These are phyloP conservation scores for Drosophila insularis DNA, from an alignment of 1,140 invertebrate genomes.

Conservation along the genomic window DNA sequence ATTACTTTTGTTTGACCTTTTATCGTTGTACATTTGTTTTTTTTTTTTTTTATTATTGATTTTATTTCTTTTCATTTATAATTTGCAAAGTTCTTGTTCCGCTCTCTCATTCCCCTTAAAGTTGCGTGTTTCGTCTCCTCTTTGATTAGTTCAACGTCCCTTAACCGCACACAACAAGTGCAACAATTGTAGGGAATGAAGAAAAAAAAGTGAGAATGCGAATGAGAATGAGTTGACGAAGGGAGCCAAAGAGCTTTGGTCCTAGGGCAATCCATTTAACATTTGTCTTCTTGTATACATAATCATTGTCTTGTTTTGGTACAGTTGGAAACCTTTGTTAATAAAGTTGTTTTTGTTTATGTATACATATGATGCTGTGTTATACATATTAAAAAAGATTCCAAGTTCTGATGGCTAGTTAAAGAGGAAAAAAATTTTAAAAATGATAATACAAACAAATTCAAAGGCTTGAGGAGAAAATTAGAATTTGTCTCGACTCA, in stretches of 20 bases:
- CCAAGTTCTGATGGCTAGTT: too few relatives aligned
- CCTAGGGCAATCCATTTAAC: conserved; percentile 58
- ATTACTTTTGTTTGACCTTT: conserved; percentile 64
- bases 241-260: conserved; percentile 22
- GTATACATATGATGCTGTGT: too few relatives aligned
- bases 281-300: conserved; percentile 26
- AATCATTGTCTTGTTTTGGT: conserved; percentile 17
- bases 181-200: conserved; percentile 52
- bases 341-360: not conserved
- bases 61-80: conserved; percentile 23
- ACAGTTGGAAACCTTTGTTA: conserved; percentile 46
- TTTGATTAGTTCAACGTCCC: conserved; percentile 66
- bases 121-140: conserved; percentile 39
- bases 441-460: not conserved
- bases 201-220: conserved; percentile 37
- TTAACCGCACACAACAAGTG: conserved; percentile 72
- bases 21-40: conserved; percentile 22
- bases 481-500: not conserved
- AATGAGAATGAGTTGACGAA: conserved; percentile 26
- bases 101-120: not conserved
- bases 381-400: too few relatives aligned
- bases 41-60: conserved; percentile 41
- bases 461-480: not conserved
- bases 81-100: not conserved
- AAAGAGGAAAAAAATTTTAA: not conserved